A percentile compares a stretch with the other conserved stretches of the same genome.
Evolutionary conservation across 2,888 invertebrate genomes (phyloP).

Genomic region (Thyatira batis): DNA sequence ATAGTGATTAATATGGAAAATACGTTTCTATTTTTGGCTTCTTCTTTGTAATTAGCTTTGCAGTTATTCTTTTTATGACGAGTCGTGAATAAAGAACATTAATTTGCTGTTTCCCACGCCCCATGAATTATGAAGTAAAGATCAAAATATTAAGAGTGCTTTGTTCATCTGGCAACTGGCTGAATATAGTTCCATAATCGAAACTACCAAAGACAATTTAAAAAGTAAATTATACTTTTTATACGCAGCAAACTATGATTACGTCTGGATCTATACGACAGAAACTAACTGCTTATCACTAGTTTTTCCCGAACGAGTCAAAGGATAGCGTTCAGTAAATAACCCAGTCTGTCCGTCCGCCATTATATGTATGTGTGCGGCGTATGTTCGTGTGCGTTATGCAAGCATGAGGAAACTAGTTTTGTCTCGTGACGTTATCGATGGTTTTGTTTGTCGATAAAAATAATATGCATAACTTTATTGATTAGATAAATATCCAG

Average conservation of each 20-base stretch:
- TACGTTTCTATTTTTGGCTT: neutral
- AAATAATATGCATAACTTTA: neutral
- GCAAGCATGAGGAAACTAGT: slow-evolving; percentile 13
- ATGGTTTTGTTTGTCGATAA: neutral
- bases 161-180: neutral
- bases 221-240: neutral
- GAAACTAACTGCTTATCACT: slow-evolving; percentile 22
- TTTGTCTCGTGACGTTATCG: neutral
- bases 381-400: slow-evolving; percentile 14
- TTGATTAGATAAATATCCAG: neutral
- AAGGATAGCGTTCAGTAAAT: slow-evolving; percentile 21
- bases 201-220: neutral
- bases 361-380: slow-evolving; percentile 8
- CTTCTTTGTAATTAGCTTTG: neutral
- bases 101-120: neutral
- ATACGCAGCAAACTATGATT: neutral
- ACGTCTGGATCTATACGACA: neutral
- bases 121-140: neutral
- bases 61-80: neutral
- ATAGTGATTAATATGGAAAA: neutral
- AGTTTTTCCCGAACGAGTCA: slow-evolving; percentile 29
- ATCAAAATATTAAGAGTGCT: neutral
- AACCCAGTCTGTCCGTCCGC: slow-evolving; percentile 1
- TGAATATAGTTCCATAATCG: neutral
- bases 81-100: neutral